Conservation (phyloP, 2,888 invertebrate genomes). For the Volucella bombylans region DNA sequence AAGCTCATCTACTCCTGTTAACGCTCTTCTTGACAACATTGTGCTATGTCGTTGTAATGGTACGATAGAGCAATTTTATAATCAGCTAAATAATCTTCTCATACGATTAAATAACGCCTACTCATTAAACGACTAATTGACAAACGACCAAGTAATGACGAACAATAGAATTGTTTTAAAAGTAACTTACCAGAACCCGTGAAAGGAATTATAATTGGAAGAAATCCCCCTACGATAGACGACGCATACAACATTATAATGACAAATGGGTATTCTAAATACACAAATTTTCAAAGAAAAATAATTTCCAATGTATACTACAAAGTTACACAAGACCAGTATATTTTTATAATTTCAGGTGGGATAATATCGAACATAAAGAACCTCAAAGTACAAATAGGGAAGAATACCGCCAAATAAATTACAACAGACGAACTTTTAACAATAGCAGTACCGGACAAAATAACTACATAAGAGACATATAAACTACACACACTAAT, state of each 20-base stretch:
- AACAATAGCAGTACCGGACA: no score
- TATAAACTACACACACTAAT: no score
- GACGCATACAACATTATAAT: no score
- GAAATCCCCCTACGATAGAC: no score
- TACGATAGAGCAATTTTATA: slow-evolving; percentile 10
- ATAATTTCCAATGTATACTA: neutral
- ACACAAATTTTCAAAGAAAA: slow-evolving; percentile 72
- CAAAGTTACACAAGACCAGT: no score
- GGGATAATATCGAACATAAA: neutral
- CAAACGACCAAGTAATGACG: neutral
- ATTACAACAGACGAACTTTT: neutral
- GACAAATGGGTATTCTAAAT: no score
- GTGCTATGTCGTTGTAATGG: slow-evolving; percentile 2
- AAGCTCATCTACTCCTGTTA: neutral
- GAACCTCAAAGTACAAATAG: neutral
- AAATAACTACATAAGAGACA: no score
- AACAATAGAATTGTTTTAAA: slow-evolving; percentile 10
- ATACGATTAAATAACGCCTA: slow-evolving; percentile 26
- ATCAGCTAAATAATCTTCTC: slow-evolving; percentile 21
- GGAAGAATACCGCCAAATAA: slow-evolving; percentile 1
- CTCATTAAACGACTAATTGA: slow-evolving; percentile 2
- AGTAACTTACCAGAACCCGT: slow-evolving; percentile 27
- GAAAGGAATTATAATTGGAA: slow-evolving; percentile 3
- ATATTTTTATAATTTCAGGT: neutral
- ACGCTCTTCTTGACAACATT: slow-evolving; percentile 20